Evolutionary conservation across 2,888 invertebrate genomes (phyloP).

Genomic region (Sinopyrophorus schimmeli): DNA sequence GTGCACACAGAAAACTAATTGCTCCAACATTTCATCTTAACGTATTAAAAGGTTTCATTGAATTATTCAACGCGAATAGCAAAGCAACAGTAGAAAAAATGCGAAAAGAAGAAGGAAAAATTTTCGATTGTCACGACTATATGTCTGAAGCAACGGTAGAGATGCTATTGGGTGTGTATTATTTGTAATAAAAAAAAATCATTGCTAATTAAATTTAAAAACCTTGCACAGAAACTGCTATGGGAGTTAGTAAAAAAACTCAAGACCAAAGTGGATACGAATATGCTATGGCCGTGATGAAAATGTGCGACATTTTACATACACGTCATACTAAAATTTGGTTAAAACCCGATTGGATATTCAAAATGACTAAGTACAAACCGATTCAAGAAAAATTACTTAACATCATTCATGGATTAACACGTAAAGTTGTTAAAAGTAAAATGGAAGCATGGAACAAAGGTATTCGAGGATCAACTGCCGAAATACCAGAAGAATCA

Average conservation of each 20-base stretch:
- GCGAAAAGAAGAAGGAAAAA: constrained; percentile 70
- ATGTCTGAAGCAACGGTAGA: constrained; percentile 86
- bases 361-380: constrained; percentile 75
- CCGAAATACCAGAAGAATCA: constrained; percentile 48
- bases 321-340: constrained; percentile 79
- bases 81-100: constrained; percentile 73
- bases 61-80: constrained; percentile 82
- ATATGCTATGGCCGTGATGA: constrained; percentile 87
- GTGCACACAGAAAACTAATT: constrained; percentile 81
- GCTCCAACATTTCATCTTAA: constrained; percentile 88
- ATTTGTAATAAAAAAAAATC: background rate
- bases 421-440: constrained; percentile 70
- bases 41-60: constrained; percentile 83
- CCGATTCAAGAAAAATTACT: constrained; percentile 73
- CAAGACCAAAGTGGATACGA: constrained; percentile 81
- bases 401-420: constrained; percentile 77
- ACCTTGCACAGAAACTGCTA: constrained; percentile 79
- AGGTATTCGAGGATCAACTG: constrained; percentile 55
- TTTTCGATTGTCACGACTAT: constrained; percentile 80
- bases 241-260: constrained; percentile 83
- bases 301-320: constrained; percentile 85
- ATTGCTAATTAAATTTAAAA: background rate
- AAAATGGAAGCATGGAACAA: constrained; percentile 65
- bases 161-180: constrained; percentile 59
- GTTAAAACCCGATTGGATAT: constrained; percentile 76